Evolutionary conservation across 2,113 vertebrate species (phyloP).

Genomic region (Empidonax alnorum): DNA sequence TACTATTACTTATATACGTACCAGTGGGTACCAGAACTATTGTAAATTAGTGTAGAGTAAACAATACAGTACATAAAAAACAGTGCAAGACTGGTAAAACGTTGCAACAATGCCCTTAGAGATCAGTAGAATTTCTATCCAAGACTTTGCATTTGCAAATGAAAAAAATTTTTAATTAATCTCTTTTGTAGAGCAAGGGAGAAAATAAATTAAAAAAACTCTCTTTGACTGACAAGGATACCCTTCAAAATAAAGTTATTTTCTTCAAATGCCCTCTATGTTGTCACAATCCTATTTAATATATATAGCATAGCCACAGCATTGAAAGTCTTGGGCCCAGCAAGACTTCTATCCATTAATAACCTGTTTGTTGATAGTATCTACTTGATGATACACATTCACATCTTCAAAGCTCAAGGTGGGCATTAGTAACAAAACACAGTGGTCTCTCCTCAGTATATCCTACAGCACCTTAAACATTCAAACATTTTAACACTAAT

Average conservation of each 20-base stretch:
- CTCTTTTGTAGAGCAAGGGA: neutral
- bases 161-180: neutral
- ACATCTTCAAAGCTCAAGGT: neutral
- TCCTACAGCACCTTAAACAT: neutral
- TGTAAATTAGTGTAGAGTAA: neutral
- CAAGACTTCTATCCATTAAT: neutral
- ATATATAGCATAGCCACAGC: neutral
- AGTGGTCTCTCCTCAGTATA: neutral
- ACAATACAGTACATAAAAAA: neutral
- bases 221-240: neutral
- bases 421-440: neutral
- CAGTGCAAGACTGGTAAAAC: neutral
- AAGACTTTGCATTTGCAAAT: neutral
- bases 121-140: neutral
- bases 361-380: neutral
- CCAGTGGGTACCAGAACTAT: neutral
- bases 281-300: neutral
- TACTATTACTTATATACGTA: neutral
- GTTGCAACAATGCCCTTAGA: neutral
- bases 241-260: neutral
- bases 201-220: neutral
- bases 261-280: neutral
- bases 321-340: neutral
- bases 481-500: neutral
- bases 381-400: neutral